A percentile compares a stretch with the other conserved stretches of the same genome.
Conservation (phyloP, 2,797 vertebrate species). For the Perodicticus potto region DNA sequence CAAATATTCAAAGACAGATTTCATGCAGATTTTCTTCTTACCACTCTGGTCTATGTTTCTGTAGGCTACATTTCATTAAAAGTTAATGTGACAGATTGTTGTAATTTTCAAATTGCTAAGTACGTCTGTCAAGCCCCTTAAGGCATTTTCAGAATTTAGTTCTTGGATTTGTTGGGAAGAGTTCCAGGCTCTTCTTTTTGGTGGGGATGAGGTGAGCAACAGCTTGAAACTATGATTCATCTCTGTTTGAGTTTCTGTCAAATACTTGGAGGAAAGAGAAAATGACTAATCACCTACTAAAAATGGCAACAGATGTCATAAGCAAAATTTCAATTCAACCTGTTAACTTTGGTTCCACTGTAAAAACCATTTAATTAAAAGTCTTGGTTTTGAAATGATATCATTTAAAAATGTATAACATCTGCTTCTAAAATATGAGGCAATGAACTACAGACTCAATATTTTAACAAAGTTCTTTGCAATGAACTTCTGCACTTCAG, state of each 20-base stretch:
- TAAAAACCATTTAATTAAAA: slow-evolving; percentile 77
- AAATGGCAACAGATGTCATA: slow-evolving; percentile 79
- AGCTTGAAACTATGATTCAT: slow-evolving; percentile 82
- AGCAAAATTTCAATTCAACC: slow-evolving; percentile 80
- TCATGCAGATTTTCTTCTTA: slow-evolving; percentile 7
- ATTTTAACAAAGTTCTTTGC: slow-evolving; percentile 30
- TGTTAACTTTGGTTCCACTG: slow-evolving; percentile 72
- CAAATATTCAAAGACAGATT: slow-evolving; percentile 36
- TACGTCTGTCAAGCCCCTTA: slow-evolving; percentile 75
- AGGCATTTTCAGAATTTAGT: slow-evolving; percentile 75
- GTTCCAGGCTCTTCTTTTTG: slow-evolving; percentile 66
- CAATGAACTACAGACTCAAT: slow-evolving; percentile 24
- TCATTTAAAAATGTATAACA: slow-evolving; percentile 59
- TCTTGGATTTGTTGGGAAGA: slow-evolving; percentile 66
- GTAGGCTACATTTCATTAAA: slow-evolving; percentile 69
- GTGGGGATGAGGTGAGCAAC: slow-evolving; percentile 65
- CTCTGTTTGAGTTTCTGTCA: slow-evolving; percentile 82
- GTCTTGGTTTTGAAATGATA: slow-evolving; percentile 63
- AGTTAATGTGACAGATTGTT: slow-evolving; percentile 76
- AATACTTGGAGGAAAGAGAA: slow-evolving; percentile 68
- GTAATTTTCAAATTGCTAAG: slow-evolving; percentile 79
- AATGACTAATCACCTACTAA: slow-evolving; percentile 83
- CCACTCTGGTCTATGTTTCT: neutral
- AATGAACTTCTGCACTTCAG: neutral
- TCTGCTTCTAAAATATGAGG: slow-evolving; percentile 60